These are phyloP conservation scores for Malurus leucopterus DNA, from an alignment of 2,797 vertebrate genomes.

Conservation along the genomic window DNA sequence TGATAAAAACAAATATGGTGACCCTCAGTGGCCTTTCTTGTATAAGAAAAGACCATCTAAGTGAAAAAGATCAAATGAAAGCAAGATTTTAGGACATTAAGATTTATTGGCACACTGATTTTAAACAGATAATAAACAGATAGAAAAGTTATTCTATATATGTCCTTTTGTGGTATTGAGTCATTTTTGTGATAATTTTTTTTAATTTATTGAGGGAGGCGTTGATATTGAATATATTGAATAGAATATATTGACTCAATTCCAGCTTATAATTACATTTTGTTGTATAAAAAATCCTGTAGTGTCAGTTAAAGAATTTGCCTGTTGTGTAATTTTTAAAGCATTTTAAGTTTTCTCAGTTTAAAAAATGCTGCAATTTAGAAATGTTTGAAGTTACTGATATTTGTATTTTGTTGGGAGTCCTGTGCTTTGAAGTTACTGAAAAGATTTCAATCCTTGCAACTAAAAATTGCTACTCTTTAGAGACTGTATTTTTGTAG, in stretches of 20 bases:
- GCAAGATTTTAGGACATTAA: neutral
- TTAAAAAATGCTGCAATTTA: neutral
- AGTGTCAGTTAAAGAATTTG: neutral
- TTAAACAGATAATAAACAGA: neutral
- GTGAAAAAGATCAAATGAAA: neutral
- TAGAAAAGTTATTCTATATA: neutral
- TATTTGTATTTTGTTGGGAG: neutral
- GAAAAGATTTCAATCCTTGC: neutral
- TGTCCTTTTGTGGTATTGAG: neutral
- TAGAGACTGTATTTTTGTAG: neutral
- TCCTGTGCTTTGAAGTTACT: neutral
- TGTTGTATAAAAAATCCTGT: neutral
- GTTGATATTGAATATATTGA: neutral
- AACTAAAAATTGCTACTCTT: neutral
- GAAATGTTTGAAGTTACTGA: neutral
- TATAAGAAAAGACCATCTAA: neutral
- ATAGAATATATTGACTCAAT: neutral
- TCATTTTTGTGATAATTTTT: neutral
- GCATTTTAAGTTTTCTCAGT: neutral
- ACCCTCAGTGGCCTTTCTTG: neutral
- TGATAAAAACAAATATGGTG: neutral
- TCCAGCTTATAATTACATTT: neutral
- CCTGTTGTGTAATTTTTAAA: neutral
- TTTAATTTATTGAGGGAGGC: neutral
- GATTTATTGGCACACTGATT: neutral